Evolutionary conservation across 1,140 invertebrate genomes (phyloP).

Genomic region (Drosophila virilis): DNA sequence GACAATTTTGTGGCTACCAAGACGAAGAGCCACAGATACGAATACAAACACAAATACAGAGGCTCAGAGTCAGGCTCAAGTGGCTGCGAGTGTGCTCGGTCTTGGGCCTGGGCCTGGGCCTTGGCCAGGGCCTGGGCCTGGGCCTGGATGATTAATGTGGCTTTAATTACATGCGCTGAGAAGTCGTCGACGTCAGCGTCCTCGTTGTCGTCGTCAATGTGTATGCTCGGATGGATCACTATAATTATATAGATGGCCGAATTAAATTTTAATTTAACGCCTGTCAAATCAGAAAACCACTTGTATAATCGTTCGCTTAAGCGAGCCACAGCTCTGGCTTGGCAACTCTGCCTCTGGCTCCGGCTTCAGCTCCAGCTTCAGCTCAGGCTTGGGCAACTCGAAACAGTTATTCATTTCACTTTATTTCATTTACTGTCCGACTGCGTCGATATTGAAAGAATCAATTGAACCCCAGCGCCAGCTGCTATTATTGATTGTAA

Average conservation of each 20-base stretch:
- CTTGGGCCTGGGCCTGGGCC: constrained; percentile 13
- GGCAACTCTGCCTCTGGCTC: constrained; percentile 17
- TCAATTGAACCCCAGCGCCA: constrained; percentile 67
- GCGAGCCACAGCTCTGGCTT: constrained; percentile 27
- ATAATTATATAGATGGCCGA: constrained; percentile 83
- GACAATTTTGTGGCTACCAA: constrained; percentile 82
- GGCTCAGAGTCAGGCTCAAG: constrained; percentile 42
- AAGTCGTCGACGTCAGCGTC: constrained; percentile 59
- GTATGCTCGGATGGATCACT: constrained; percentile 81
- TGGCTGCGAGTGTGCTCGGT: constrained; percentile 46
- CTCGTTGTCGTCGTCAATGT: constrained; percentile 71
- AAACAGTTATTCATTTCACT: constrained; percentile 60
- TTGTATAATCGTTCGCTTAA: constrained; percentile 80
- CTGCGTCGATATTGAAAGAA: constrained; percentile 53
- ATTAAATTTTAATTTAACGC: constrained; percentile 83
- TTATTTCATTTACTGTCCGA: constrained; percentile 50
- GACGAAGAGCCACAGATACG: constrained; percentile 49
- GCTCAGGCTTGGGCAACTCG: constrained; percentile 15
- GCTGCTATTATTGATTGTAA: constrained; percentile 76
- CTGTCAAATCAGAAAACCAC: constrained; percentile 82
- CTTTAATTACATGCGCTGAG: constrained; percentile 80
- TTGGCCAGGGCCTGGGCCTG: neutral
- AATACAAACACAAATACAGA: constrained; percentile 20
- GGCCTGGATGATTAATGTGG: constrained; percentile 74
- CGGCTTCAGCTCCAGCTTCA: neutral